Conservation (phyloP, 1,140 invertebrate species). For the Panonychus citri region DNA sequence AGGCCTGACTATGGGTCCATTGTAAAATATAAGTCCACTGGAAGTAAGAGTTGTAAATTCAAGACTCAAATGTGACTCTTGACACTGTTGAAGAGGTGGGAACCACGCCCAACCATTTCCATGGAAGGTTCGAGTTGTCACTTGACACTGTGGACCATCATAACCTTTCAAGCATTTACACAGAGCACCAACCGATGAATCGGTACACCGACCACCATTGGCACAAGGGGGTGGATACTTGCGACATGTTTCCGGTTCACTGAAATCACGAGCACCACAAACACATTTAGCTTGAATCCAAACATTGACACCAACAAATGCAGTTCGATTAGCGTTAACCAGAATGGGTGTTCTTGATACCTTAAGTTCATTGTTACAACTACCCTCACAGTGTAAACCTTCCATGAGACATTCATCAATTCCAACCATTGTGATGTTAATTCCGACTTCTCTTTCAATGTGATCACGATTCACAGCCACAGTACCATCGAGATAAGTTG, state of each 20-base stretch:
- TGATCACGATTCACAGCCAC: conserved; percentile 77
- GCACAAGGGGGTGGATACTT: conserved; percentile 55
- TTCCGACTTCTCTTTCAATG: conserved; percentile 73
- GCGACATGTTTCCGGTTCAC: conserved; percentile 60
- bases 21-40: conserved; percentile 81
- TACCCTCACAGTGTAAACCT: conserved; percentile 74
- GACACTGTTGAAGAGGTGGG: conserved; percentile 80
- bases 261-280: conserved; percentile 70
- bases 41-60: conserved; percentile 71
- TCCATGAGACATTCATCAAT: conserved; percentile 91
- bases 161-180: conserved; percentile 75
- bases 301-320: conserved; percentile 68
- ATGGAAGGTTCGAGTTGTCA: conserved; percentile 54
- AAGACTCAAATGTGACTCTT: conserved; percentile 73
- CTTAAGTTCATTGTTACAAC: conserved; percentile 73
- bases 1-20: conserved; percentile 78
- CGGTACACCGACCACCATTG: conserved; percentile 58
- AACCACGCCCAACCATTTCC: conserved; percentile 90
- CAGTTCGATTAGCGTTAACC: conserved; percentile 88
- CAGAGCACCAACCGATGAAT: conserved; percentile 20
- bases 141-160: conserved; percentile 81
- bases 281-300: conserved; percentile 48
- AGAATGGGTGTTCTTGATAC: conserved; percentile 70
- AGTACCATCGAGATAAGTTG: conserved; percentile 74
- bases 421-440: conserved; percentile 89